Conservation (phyloP, 2,797 vertebrate species). For the Graptemys geographica region DNA sequence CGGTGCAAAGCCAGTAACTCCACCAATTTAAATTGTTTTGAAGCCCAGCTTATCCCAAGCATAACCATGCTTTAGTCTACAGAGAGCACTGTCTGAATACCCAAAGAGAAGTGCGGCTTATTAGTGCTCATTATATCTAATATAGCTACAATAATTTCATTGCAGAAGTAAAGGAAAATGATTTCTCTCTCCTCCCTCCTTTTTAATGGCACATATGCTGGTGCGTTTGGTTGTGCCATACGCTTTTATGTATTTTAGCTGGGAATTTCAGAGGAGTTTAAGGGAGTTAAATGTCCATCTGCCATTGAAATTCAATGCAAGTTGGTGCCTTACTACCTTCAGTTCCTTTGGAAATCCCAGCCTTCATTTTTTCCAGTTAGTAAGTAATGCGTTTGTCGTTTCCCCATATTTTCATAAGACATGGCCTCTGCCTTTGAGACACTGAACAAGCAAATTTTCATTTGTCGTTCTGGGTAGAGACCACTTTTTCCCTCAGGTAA, state of each 20-base stretch:
- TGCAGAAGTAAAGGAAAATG: accelerated
- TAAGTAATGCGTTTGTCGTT: not conserved
- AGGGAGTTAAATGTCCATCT: not conserved
- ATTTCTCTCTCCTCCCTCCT: not conserved
- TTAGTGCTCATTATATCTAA: not conserved
- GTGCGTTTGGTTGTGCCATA: not conserved
- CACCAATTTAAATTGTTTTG: not conserved
- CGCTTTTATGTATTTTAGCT: not conserved
- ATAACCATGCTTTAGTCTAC: not conserved
- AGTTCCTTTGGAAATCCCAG: slow-evolving; percentile 26
- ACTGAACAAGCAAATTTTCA: not conserved
- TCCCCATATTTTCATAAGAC: not conserved
- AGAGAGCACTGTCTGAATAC: not conserved
- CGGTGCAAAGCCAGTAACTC: not conserved
- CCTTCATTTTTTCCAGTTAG: not conserved
- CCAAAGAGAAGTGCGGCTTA: not conserved
- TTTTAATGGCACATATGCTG: not conserved
- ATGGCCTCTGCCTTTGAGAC: not conserved
- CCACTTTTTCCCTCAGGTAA: not conserved
- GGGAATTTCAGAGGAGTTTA: not conserved
- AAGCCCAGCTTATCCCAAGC: not conserved
- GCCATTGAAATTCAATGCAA: not conserved
- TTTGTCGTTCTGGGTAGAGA: not conserved
- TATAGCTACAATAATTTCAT: not conserved
- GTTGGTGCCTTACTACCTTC: slow-evolving; percentile 7